phyloP scores from a whole-genome alignment of 2,888 invertebrate species.

The Allolobophora icterica region DNA sequence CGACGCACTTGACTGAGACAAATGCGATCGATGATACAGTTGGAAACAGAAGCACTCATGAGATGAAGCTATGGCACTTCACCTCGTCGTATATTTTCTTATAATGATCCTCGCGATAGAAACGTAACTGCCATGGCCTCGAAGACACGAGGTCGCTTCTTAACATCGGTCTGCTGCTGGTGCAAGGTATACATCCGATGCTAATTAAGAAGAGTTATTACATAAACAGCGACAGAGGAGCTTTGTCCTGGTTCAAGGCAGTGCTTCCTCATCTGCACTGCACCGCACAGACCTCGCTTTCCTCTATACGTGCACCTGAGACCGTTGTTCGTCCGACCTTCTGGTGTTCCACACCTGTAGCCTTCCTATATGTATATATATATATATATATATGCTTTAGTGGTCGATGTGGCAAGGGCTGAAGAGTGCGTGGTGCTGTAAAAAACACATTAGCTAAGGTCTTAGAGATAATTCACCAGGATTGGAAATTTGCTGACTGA shows the following conservation, averaged over 20 bases:
- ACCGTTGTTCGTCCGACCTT: background rate
- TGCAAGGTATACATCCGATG: background rate
- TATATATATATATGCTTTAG: background rate
- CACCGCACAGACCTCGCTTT: background rate
- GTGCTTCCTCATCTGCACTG: background rate
- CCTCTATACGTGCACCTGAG: background rate
- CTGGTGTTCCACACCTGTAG: no score
- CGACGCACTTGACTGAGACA: background rate
- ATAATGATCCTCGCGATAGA: background rate
- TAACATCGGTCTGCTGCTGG: background rate
- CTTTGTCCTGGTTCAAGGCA: background rate
- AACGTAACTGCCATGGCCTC: background rate
- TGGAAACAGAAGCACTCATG: background rate
- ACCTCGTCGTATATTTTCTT: background rate
- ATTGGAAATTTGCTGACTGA: no score
- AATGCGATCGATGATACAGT: background rate
- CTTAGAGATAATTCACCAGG: no score
- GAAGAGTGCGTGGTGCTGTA: no score
- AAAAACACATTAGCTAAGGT: no score
- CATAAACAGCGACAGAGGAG: background rate
- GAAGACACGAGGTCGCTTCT: background rate
- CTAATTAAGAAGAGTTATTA: background rate
- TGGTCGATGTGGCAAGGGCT: background rate
- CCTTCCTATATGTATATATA: background rate
- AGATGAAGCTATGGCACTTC: background rate